Percentiles rank a stretch among this genome's conserved stretches.
Evolutionary conservation across 2,797 vertebrate genomes (phyloP).

Genomic region (Halcyon smyrnensis): DNA sequence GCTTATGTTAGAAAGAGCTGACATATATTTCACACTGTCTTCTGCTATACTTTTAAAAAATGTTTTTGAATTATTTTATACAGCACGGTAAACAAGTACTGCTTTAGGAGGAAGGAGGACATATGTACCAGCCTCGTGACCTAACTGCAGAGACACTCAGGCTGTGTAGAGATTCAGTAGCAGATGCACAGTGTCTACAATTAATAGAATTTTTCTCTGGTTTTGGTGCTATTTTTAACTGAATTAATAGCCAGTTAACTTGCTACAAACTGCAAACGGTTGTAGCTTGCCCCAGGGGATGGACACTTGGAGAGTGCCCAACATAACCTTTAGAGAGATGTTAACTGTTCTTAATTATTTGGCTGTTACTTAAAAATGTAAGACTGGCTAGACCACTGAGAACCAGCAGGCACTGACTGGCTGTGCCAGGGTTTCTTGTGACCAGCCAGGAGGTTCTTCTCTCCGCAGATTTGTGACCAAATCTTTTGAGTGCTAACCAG

Average conservation of each 20-base stretch:
- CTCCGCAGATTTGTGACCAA: neutral
- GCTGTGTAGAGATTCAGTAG: neutral
- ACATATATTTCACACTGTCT: neutral
- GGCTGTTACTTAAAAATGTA: neutral
- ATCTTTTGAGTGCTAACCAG: neutral
- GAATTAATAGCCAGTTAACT: neutral
- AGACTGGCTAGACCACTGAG: rapidly evolving
- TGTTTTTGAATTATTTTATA: neutral
- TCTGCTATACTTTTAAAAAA: neutral
- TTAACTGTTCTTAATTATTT: neutral
- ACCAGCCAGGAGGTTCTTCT: neutral
- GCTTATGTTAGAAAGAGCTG: neutral
- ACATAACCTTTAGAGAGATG: neutral
- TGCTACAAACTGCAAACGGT: neutral
- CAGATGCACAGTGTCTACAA: neutral
- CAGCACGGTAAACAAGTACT: neutral
- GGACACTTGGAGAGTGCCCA: neutral
- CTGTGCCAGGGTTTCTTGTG: rapidly evolving
- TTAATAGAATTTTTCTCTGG: neutral
- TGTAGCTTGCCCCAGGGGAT: neutral
- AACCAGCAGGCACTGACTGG: neutral
- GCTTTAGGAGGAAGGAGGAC: neutral
- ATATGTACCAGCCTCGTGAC: neutral
- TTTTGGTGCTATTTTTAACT: neutral
- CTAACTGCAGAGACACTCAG: neutral